Percentiles rank a stretch among this genome's conserved stretches.
Evolutionary conservation across 2,797 vertebrate species (phyloP).

Genomic region (Pygocentrus nattereri): DNA sequence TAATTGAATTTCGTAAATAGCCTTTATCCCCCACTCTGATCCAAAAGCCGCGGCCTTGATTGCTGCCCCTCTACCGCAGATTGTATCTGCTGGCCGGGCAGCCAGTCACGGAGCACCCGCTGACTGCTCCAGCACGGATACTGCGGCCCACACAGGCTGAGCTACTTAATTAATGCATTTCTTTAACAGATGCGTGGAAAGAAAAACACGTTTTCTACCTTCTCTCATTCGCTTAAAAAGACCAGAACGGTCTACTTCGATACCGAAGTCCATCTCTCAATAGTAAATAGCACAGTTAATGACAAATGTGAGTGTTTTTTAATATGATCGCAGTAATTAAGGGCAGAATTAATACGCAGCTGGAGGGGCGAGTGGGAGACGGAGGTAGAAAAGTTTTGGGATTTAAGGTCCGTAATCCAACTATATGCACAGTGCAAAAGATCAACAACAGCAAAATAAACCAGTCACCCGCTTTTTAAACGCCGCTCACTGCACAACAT

Average conservation of each 20-base stretch:
- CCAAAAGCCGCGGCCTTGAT: conserved; percentile 80
- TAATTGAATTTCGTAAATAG: conserved; percentile 58
- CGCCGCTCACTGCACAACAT: conserved; percentile 62
- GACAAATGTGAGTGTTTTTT: conserved; percentile 67
- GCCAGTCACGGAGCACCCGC: conserved; percentile 74
- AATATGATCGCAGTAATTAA: conserved; percentile 72
- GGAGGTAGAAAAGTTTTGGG: conserved; percentile 78
- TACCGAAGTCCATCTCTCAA: conserved; percentile 54
- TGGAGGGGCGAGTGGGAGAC: conserved; percentile 65
- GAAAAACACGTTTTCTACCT: conserved; percentile 72
- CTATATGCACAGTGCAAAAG: conserved; percentile 44
- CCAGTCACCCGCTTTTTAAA: conserved; percentile 61
- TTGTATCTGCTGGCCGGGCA: conserved; percentile 75
- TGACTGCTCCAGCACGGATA: conserved; percentile 75
- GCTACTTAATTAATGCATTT: conserved; percentile 86
- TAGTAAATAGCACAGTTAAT: conserved; percentile 3
- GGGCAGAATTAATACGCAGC: conserved; percentile 71
- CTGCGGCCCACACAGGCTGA: conserved; percentile 82
- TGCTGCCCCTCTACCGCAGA: conserved; percentile 74
- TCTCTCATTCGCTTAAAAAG: conserved; percentile 64
- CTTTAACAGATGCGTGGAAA: conserved; percentile 79
- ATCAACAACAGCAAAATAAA: conserved; percentile 55
- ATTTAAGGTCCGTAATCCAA: conserved; percentile 76
- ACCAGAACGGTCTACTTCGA: conserved; percentile 59
- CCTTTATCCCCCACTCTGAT: conserved; percentile 46